Conservation (phyloP, 2,797 vertebrate species). For the Sebastes cheni region DNA sequence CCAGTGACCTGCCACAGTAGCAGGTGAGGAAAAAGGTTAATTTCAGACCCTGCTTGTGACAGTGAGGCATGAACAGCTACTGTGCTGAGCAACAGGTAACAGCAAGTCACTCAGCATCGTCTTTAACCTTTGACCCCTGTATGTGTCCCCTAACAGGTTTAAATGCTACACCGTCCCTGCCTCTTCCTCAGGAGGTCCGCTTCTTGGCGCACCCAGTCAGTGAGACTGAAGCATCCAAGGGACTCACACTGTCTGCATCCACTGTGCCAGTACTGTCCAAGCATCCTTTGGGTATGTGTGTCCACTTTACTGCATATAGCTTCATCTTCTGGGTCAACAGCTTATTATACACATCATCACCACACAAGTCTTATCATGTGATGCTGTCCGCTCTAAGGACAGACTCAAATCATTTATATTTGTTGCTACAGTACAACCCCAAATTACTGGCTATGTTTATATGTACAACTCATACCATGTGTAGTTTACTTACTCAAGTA, state of each 20-base stretch:
- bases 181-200: slow-evolving; percentile 73
- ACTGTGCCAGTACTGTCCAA: slow-evolving; percentile 83
- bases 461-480: not conserved
- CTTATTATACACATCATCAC: no score
- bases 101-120: not conserved
- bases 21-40: no score
- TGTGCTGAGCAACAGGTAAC: not conserved
- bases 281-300: slow-evolving; percentile 87
- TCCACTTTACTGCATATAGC: not conserved
- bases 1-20: no score
- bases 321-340: not conserved
- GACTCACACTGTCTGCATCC: slow-evolving; percentile 75
- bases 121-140: not conserved
- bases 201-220: slow-evolving; percentile 74
- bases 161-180: slow-evolving; percentile 70
- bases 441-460: not conserved
- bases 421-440: not conserved
- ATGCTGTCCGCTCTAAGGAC: not conserved
- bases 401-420: not conserved
- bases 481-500: not conserved
- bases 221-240: slow-evolving; percentile 47
- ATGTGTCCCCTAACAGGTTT: slow-evolving; percentile 76
- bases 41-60: no score
- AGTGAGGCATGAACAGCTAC: no score
- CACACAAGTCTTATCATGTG: not conserved